These are phyloP conservation scores for Shinisaurus crocodilurus DNA, from an alignment of 2,113 vertebrate genomes.

Conservation along the genomic window DNA sequence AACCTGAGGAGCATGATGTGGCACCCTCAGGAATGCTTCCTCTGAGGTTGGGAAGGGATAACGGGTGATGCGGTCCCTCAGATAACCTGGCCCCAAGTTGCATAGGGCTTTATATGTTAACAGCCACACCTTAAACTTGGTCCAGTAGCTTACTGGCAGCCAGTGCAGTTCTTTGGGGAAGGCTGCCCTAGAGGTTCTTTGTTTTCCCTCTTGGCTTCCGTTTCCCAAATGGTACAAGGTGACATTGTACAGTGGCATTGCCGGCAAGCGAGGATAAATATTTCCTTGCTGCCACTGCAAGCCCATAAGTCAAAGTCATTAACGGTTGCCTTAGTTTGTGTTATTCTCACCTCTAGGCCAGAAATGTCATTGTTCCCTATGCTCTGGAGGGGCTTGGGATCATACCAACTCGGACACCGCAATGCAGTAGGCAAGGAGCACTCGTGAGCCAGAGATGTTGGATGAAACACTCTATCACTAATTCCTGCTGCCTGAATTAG, in stretches of 20 bases:
- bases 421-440: not conserved
- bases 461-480: not conserved
- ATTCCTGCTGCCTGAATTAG: not conserved
- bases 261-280: not conserved
- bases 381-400: not conserved
- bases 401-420: not conserved
- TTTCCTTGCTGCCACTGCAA: not conserved
- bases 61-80: too few species aligned
- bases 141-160: too few species aligned
- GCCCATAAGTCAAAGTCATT: conserved; percentile 2
- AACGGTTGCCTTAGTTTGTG: not conserved
- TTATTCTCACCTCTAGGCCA: not conserved
- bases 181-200: not conserved
- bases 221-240: not conserved
- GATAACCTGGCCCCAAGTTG: too few species aligned
- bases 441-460: not conserved
- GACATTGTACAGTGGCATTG: not conserved
- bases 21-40: too few species aligned
- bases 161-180: too few species aligned
- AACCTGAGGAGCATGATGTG: too few species aligned
- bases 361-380: not conserved
- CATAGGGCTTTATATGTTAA: too few species aligned
- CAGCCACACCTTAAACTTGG: too few species aligned
- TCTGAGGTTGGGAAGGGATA: too few species aligned
- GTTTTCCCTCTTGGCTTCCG: not conserved